A percentile compares a stretch with the other conserved stretches of the same genome.
These are phyloP conservation scores for Villa cingulata DNA, from an alignment of 2,888 invertebrate species.

Conservation along the genomic window DNA sequence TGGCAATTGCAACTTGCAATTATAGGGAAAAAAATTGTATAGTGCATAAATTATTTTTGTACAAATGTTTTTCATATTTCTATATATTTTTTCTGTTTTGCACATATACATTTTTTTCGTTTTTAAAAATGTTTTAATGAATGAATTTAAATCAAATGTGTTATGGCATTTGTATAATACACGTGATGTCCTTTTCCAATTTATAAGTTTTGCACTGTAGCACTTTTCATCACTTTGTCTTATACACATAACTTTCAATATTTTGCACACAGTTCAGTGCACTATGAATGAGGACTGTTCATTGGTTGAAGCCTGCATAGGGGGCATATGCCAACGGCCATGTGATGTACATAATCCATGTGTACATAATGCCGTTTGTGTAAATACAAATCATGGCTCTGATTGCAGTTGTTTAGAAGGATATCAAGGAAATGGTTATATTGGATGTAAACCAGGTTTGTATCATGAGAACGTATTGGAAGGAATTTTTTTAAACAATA, in stretches of 20 bases:
- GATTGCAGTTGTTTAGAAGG: slow-evolving; percentile 78
- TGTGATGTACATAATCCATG: slow-evolving; percentile 78
- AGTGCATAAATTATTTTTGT: too few species aligned
- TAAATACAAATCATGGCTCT: slow-evolving; percentile 75
- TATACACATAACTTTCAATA: slow-evolving; percentile 11
- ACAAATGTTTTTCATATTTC: too few species aligned
- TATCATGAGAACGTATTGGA: not conserved
- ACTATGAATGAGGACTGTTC: slow-evolving; percentile 73
- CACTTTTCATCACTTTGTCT: slow-evolving; percentile 4
- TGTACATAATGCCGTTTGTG: slow-evolving; percentile 67
- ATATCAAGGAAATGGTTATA: slow-evolving; percentile 74
- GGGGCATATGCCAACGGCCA: slow-evolving; percentile 71
- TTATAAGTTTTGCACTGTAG: not conserved
- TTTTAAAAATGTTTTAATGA: too few species aligned
- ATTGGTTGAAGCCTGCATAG: slow-evolving; percentile 74
- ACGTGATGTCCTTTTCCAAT: not conserved
- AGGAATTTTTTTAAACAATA: not conserved
- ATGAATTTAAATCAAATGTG: too few species aligned
- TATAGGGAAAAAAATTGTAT: too few species aligned
- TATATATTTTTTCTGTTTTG: too few species aligned
- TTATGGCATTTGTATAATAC: not conserved
- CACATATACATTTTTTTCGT: too few species aligned
- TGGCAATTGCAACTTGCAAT: too few species aligned
- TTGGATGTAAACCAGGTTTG: slow-evolving; percentile 64
- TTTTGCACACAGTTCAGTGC: slow-evolving; percentile 57